Evolutionary conservation across 2,888 invertebrate species (phyloP).

Genomic region (Drosophila histrio): DNA sequence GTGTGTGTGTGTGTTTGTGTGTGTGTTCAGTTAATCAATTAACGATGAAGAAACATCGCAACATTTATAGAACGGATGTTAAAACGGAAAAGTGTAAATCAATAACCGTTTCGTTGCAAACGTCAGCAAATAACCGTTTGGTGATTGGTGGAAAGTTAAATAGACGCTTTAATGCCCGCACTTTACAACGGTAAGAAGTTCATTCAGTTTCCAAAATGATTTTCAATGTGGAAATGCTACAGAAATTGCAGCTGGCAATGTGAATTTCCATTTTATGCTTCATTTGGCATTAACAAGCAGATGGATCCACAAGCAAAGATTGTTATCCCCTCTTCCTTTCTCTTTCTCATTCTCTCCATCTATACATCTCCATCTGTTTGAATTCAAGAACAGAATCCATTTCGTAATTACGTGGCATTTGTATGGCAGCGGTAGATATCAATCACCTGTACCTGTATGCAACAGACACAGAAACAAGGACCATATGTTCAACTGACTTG

Average conservation of each 20-base stretch:
- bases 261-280: slow-evolving; percentile 29
- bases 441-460: slow-evolving; percentile 27
- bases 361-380: too few species aligned
- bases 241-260: slow-evolving; percentile 23
- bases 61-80: slow-evolving; percentile 22
- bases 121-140: slow-evolving; percentile 13
- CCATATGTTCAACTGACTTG: slow-evolving; percentile 7
- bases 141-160: slow-evolving; percentile 21
- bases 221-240: slow-evolving; percentile 2
- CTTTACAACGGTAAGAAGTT: slow-evolving; percentile 36
- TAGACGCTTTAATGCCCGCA: slow-evolving; percentile 18
- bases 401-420: slow-evolving; percentile 38
- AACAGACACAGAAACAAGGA: slow-evolving; percentile 23
- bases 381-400: slow-evolving; percentile 27
- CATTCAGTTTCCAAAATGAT: neutral
- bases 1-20: neutral
- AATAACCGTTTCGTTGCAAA: slow-evolving; percentile 12
- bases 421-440: slow-evolving; percentile 38
- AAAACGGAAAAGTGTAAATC: slow-evolving; percentile 31
- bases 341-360: neutral
- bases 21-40: slow-evolving; percentile 13
- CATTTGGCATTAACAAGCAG: slow-evolving; percentile 31
- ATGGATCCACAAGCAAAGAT: neutral
- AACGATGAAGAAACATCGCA: slow-evolving; percentile 36
- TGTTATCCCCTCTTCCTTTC: neutral